Base-by-base conservation (phyloP, 2,888 invertebrate genomes). In the Zygothrica quintamaculata region DNA sequence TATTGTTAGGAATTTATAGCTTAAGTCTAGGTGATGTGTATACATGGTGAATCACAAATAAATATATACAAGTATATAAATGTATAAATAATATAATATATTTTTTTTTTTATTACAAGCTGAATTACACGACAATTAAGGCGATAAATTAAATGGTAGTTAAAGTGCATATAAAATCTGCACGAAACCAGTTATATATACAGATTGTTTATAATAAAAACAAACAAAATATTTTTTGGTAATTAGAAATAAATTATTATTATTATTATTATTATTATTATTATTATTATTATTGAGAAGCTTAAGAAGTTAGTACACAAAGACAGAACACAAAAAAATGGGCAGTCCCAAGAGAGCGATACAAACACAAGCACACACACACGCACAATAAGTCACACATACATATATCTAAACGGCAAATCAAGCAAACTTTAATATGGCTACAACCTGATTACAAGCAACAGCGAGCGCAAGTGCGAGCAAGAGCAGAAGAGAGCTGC, bases 371-470 rank as follows among this genome's bases (percentile, higher is more conserved):
- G 60, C 26, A 16, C 47, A 22, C 42, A 39, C 1, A 6, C 9
- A 26, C 16, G 11, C 56, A 53, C 52, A 26, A 12, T 33, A 22
- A 47, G 12, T 29, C 15, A 36, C 37, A 46, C 55, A 39, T 29
- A 16, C 52, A 62, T 33, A 12, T 87, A 84, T 84, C 84, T 87
- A 84, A 84, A 84, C 84, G 76, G 74, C 68, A 87, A 82, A 85
- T 85, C 87, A 85, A 85, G 85, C 65, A 47, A 79, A 81, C 84
- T 79, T 87, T 69, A 84, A 87, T 84, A 87, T 85, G 84, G 87
- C 87, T 64, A 71, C 82, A 76, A 65, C 72, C 72, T 69, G 84
- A 86, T 80, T 80, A 77, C 59, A 26, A 59, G n/a, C 16, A 12
- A 13, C 16, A 44, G 42, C 50, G 36, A 53, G 62, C 26, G 71